phyloP scores from a whole-genome alignment of 2,113 vertebrate genomes.

The Channa maculata region DNA sequence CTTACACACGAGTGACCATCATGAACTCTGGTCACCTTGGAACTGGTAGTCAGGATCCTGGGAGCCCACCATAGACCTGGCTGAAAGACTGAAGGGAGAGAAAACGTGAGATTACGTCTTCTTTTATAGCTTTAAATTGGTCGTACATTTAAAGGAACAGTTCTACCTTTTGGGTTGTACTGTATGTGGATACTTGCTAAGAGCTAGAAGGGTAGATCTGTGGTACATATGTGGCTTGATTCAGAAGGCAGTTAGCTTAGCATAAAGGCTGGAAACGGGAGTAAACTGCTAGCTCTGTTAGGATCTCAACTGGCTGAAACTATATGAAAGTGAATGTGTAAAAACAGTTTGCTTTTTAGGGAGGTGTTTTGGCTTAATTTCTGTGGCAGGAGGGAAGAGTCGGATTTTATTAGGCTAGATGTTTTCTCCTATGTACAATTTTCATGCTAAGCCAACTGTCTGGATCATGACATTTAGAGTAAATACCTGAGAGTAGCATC shows the following conservation, averaged over 20 bases:
- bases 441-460: slow-evolving; percentile 1
- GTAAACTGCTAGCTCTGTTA: not conserved
- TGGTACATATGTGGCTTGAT: not conserved
- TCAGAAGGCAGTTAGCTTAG: not conserved
- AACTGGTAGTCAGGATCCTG: slow-evolving; percentile 83
- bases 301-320: not conserved
- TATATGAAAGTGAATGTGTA: no score
- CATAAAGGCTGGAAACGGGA: slow-evolving; percentile 14
- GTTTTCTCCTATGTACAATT: not conserved
- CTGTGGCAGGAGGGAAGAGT: not conserved
- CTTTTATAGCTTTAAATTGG: not conserved
- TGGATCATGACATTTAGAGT: no score
- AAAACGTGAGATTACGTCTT: slow-evolving; percentile 42
- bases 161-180: not conserved
- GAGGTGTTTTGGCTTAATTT: not conserved
- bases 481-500: not conserved
- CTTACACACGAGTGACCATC: slow-evolving; percentile 74
- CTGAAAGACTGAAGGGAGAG: slow-evolving; percentile 73
- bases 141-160: not conserved
- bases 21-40: slow-evolving; percentile 73
- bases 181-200: not conserved
- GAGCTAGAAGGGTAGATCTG: not conserved
- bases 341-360: not conserved
- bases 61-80: slow-evolving; percentile 78
- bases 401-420: no score